phyloP scores from a whole-genome alignment of 2,797 vertebrate species.

The Craterocephalus amniculus region DNA sequence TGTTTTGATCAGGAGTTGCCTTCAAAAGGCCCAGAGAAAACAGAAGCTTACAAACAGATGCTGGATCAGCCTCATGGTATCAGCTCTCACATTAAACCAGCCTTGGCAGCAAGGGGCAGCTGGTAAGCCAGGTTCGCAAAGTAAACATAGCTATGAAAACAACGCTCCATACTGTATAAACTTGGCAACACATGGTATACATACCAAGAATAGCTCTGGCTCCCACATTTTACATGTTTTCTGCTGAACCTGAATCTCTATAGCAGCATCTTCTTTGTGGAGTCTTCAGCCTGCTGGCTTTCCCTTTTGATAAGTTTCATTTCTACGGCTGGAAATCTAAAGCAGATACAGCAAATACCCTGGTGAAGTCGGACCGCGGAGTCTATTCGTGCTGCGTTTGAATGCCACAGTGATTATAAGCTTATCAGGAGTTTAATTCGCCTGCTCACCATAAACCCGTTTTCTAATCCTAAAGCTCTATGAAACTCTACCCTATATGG shows the following conservation, averaged over 20 bases:
- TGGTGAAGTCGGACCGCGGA: conserved; percentile 25
- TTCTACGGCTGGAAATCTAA: conserved; percentile 49
- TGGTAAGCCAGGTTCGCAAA: conserved; percentile 23
- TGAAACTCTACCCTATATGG: conserved; percentile 6
- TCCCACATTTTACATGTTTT: background rate
- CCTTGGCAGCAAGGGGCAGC: conserved; percentile 43
- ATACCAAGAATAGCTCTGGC: background rate
- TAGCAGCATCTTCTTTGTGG: conserved; percentile 31
- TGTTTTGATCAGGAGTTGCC: conserved; percentile 33
- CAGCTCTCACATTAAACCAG: conserved; percentile 40
- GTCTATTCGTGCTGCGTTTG: conserved; percentile 45
- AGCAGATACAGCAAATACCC: conserved; percentile 28
- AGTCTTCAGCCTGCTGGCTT: conserved; percentile 54
- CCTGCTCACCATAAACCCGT: conserved; percentile 38
- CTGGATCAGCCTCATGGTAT: conserved; percentile 49
- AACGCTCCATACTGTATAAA: background rate
- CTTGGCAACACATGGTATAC: background rate
- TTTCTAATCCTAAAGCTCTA: conserved; percentile 56
- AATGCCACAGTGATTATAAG: conserved; percentile 70
- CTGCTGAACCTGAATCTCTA: conserved; percentile 7
- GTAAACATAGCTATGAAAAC: conserved; percentile 6
- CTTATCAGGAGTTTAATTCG: conserved; percentile 67
- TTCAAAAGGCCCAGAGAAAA: conserved; percentile 32
- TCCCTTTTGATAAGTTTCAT: conserved; percentile 55
- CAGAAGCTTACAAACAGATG: conserved; percentile 50